Conservation (phyloP, 2,113 vertebrate genomes). For the Aptenodytes patagonicus region DNA sequence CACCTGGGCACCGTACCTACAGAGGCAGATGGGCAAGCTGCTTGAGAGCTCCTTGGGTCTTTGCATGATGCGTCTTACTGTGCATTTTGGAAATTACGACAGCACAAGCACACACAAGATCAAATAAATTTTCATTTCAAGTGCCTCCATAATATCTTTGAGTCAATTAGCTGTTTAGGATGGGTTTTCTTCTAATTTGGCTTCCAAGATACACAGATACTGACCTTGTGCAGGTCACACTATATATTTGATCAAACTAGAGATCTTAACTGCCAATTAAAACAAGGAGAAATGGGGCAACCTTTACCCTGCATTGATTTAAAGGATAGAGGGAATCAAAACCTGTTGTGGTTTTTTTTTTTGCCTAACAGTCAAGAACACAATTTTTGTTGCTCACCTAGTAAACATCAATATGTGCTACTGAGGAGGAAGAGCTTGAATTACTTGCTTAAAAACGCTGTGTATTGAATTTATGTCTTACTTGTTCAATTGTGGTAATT, state of each 20-base stretch:
- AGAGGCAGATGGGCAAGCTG: neutral
- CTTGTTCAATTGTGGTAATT: constrained; percentile 39
- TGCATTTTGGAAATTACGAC: neutral
- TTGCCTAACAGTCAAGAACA: neutral
- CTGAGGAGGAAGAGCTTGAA: neutral
- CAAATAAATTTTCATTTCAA: neutral
- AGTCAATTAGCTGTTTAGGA: neutral
- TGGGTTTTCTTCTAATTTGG: neutral
- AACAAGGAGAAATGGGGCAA: neutral
- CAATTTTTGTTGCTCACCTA: neutral
- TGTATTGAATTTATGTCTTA: constrained; percentile 2
- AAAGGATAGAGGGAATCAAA: neutral
- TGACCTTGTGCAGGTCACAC: neutral
- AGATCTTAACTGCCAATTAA: constrained; percentile 42
- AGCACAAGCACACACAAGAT: neutral
- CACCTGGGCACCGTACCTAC: neutral
- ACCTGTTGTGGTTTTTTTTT: neutral
- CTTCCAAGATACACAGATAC: neutral
- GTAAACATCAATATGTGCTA: constrained; percentile 1
- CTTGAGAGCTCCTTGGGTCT: neutral
- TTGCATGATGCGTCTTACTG: rapidly evolving
- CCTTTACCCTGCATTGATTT: neutral
- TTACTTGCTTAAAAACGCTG: constrained; percentile 16
- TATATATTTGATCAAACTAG: neutral
- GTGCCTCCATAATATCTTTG: neutral